phyloP scores from a whole-genome alignment of 2,888 invertebrate genomes.

The Lycocerus yunnanus region DNA sequence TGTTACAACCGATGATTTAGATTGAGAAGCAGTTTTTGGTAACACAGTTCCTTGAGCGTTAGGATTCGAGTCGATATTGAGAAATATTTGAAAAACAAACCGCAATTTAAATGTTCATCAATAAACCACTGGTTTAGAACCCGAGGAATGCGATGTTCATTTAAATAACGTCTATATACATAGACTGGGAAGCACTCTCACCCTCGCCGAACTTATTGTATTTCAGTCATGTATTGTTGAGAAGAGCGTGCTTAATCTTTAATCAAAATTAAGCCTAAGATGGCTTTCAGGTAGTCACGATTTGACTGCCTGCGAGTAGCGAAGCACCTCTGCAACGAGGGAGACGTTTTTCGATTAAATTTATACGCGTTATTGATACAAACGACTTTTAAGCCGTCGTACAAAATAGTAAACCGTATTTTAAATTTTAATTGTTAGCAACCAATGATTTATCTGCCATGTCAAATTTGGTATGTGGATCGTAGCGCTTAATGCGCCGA shows the following conservation, averaged over 20 bases:
- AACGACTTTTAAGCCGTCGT: background rate
- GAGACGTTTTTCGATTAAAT: background rate
- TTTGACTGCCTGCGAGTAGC: background rate
- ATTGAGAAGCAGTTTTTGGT: too few relatives aligned
- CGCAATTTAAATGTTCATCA: background rate
- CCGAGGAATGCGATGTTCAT: background rate
- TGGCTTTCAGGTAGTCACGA: background rate
- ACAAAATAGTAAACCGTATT: background rate
- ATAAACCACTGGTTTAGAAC: background rate
- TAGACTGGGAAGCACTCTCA: background rate
- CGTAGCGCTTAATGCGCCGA: background rate
- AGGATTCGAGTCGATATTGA: too few relatives aligned
- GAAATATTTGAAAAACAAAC: background rate
- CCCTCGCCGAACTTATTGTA: background rate
- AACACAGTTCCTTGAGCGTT: too few relatives aligned
- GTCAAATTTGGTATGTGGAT: background rate
- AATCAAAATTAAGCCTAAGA: constrained; percentile 1
- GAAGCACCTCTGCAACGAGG: background rate
- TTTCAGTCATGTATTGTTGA: background rate
- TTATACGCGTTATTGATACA: background rate
- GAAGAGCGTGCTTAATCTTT: constrained; percentile 1
- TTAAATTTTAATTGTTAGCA: background rate
- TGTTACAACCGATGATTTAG: too few relatives aligned
- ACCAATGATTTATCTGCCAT: background rate
- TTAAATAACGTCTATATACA: background rate